Base-by-base conservation (phyloP, 2,888 invertebrate genomes). In the Ophion ellenae region DNA sequence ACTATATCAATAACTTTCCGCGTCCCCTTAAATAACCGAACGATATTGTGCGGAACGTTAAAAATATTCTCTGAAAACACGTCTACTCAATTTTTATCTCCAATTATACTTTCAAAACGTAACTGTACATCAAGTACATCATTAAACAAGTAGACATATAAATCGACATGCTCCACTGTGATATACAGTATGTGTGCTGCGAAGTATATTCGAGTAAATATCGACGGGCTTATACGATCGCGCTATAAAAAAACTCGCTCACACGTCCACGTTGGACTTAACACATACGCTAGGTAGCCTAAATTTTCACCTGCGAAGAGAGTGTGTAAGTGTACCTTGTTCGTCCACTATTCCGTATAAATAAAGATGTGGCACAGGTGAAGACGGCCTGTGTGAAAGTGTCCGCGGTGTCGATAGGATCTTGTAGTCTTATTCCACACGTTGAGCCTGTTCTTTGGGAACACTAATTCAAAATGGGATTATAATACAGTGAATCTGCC, bases 311-410 rank as follows among this genome's bases (percentile, higher is more conserved):
- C 88, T 81, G 85, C 86, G 87, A 84, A 32, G 76, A 53, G 53
- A 47, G 61, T 76, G 84, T 87, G 89, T 77, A 57, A 45, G 64
- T 53, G 73, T 76, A 81, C 81, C 91, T 87, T 89, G 91, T 88
- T 90, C 83, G 91, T 91, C 91, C 91, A 90, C 90, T 93, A 92
- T 92, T 91, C 89, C 89, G 90, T 92, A 93, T 94, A 92, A 93
- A 93, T 93, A 93, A 93, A 92, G 94, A 92, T 92, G 92, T 91
- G 89, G 90, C 90, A 90, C 89, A 87, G 88, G 89, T 90, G 89
- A 90, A 88, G 88, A 89, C 90, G 90, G 87, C 90, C 89, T 93
- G 92, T 93, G 93, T 93, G 94, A 94, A 94, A 94, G 94, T 93
- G 90, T 91, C 89, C 87, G 87, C 87, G 87, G 89, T 85, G 88